Base-by-base conservation (phyloP, 2,888 invertebrate genomes). In the Notodonta ziczac region DNA sequence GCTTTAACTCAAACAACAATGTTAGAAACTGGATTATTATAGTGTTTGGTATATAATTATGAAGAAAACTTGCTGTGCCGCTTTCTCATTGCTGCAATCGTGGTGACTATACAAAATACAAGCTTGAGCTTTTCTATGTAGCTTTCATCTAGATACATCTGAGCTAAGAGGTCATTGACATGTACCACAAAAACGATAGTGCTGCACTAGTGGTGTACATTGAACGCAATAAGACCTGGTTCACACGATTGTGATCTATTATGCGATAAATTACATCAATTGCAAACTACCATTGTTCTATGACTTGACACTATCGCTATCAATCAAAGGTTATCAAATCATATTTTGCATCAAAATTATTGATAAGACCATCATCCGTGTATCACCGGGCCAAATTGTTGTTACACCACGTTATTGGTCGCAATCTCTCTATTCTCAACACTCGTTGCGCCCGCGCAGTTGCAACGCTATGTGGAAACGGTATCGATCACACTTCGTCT, bases 401-500 rank as follows among this genome's bases (percentile, higher is more conserved):
- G 73, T 82, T 80, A 80, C 83, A 85, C 81, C 85, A 86, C 80
- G 78, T 78, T 68, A 75, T 76, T 40, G 56, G 67, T 75, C 72
- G 83, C 80, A 84, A 84, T 87, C 85, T 83, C 77, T 83, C 80
- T 84, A 70, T 76, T 74, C 79, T 74, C 70, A 80, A 70, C 84
- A 83, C 82, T 81, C 63, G 76, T 77, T 81, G 80, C 81, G 77
- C 68, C 62, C 64, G 74, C 78, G 75, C 76, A 76, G 70, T 76
- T 76, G 80, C 82, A 80, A 78, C 73, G 72, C 69, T 73, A 73
- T 84, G 83, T 82, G 77, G 84, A 82, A 84, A 85, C 81, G 69
- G 72, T 80, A 83, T 81, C 77, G 77, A 84, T 81, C 84, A 82
- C 87, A 87, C 85, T 83, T 70, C 75, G 76, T 74, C 75, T 78